Evolutionary conservation across 2,797 vertebrate genomes (phyloP), one percentile per base, ranked within the genome.

Genomic region (Falco biarmicus): DNA sequence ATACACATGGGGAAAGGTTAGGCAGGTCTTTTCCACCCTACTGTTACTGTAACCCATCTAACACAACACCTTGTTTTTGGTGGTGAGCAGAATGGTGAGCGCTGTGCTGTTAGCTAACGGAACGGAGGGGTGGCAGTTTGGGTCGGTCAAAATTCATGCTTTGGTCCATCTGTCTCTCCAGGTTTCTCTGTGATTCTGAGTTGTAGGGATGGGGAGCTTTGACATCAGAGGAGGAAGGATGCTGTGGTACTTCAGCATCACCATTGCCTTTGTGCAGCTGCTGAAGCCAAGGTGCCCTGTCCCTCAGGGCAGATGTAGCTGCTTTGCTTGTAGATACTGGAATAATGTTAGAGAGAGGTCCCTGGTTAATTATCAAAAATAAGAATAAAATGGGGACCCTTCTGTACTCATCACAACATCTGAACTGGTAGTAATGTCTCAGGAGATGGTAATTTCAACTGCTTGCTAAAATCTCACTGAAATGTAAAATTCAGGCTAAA

Each of bases 11-110:
- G 82, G 84, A 93, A 78, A 84, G 90, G 84, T 74, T 94, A 64
- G 77, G 65, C 68, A 89, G 88, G 60, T 79, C 70, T 86, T 87
- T 82, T 60, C 78, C 89, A 87, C 75, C 56, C 89, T 21, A 5
- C 66, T 82, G 56, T 53, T 76, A 60, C 87, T 71, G 95, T 90
- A 87, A 84, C 28, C 69, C 51, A 1, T 8, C 32, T 13, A 61
- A 3, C 47, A 26, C 50, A 81, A 1, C 56, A 19, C 47, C 69
- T 34, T 5, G 66, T 37, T 53, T 6, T 65, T 16, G 65, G 87
- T 41, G 48, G 66, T 10, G 82, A 37, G 3, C 9, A 18, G 21
- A 54, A 18, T 34, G 56, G 51, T 1, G 56, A 34, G 34, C 16
- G 3, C 9, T 32, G 32, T 41, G 51, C 69, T 61, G 24, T 53